Base-by-base conservation (phyloP, 1,140 invertebrate species). In the Colletes latitarsis region DNA sequence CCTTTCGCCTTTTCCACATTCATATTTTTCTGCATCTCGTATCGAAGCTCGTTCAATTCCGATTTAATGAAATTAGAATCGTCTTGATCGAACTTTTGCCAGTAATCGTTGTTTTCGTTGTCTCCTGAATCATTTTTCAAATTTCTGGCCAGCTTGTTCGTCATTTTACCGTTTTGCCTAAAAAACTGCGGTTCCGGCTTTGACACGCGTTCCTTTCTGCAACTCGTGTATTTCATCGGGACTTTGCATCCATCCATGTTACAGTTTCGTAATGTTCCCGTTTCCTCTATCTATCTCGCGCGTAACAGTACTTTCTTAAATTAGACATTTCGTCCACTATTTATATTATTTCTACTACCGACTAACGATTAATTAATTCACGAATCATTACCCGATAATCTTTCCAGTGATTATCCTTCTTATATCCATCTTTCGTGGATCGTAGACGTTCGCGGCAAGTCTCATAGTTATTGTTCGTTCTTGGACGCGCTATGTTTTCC, bases 301-400 rank as follows among this genome's bases (percentile, higher is more conserved):
- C 21, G 4, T 57, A 75, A 30, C 15, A 5, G 64, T 0, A 46
- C 3, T 8, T 49, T 3, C 17, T n/a, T 10, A 0, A 19, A 21
- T 4, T 4, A 14, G 2, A 49, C 10, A 49, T 49, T 49, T 49
- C 49, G 43, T 43, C 43, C 30, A 46, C 9, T 46, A 3, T 8
- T 46, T n/a, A n/a, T n/a, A n/a, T 46, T 46, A 46, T 46, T 46
- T 9, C 43, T 3, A 30, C 30, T 30, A 30, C 30, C 30, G 30
- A 30, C 30, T 2, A 2, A 30, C 30, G 30, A 30, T 2, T 2
- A 30, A 30, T 2, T 30, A 30, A 30, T 30, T 30, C 30, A 30
- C 30, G 30, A 6, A 46, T 46, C 15, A 4, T 30, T 73, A 84
- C 83, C 43, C 84, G 62, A 9, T 12, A 17, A 0, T 73, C 39